Conservation (phyloP, 92 coral and sea anemone genomes). For the Muricea muricata region DNA sequence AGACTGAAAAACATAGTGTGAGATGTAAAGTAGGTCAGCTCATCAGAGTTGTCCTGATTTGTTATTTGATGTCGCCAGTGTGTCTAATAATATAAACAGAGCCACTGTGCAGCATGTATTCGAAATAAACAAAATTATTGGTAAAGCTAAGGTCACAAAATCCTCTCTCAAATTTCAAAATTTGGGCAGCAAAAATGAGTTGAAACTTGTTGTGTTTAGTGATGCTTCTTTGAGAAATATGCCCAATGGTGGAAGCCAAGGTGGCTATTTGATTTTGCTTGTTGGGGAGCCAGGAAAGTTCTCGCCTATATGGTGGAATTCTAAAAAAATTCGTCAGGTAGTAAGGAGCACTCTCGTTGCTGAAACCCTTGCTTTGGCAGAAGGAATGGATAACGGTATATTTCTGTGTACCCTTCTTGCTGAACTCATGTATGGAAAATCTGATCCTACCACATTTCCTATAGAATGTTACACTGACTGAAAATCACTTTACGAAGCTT, state of each 20-base stretch:
- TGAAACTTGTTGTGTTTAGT: conserved; percentile 1
- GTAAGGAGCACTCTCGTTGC: background rate
- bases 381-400: background rate
- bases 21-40: background rate
- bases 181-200: background rate
- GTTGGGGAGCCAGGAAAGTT: background rate
- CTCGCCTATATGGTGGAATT: background rate
- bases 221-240: conserved; percentile 10
- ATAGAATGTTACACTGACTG: background rate
- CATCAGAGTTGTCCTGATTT: background rate
- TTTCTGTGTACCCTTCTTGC: background rate
- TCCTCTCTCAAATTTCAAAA: background rate
- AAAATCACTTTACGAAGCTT: background rate
- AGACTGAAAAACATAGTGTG: background rate
- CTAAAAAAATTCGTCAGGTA: background rate
- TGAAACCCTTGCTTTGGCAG: background rate
- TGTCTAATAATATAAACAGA: background rate
- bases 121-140: background rate
- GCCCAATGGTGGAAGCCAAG: background rate
- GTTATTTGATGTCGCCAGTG: background rate
- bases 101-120: background rate
- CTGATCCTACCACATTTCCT: background rate
- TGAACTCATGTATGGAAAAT: background rate
- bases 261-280: conserved; percentile 5
- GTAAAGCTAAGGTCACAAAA: background rate